Evolutionary conservation across 2,888 invertebrate genomes (phyloP).

Genomic region (Leptura quadrifasciata): DNA sequence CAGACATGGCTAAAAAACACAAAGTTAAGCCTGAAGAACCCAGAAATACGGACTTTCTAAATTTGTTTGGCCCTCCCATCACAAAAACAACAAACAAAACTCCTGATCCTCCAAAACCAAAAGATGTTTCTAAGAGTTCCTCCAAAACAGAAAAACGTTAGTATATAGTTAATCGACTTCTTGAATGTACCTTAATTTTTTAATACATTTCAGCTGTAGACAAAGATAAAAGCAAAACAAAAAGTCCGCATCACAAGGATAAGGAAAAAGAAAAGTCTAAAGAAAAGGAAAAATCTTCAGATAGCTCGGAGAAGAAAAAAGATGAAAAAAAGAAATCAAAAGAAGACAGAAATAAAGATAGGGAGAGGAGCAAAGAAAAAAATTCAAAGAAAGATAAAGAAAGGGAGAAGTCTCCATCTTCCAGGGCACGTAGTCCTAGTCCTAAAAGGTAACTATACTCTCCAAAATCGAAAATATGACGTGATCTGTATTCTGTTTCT

Average conservation of each 20-base stretch:
- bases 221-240: slow-evolving; percentile 72
- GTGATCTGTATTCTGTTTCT: slow-evolving; percentile 11
- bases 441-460: slow-evolving; percentile 60
- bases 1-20: slow-evolving; percentile 66
- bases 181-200: not conserved
- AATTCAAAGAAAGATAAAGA: slow-evolving; percentile 74
- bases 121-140: slow-evolving; percentile 70
- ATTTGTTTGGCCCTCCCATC: slow-evolving; percentile 89
- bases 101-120: slow-evolving; percentile 75
- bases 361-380: slow-evolving; percentile 75
- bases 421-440: slow-evolving; percentile 65
- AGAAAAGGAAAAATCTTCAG: slow-evolving; percentile 66
- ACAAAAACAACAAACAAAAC: slow-evolving; percentile 82
- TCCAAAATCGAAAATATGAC: not conserved
- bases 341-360: slow-evolving; percentile 75
- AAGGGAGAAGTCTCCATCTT: slow-evolving; percentile 72
- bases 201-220: slow-evolving; percentile 49
- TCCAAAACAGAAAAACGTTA: slow-evolving; percentile 77
- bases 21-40: slow-evolving; percentile 70
- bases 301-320: slow-evolving; percentile 71
- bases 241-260: slow-evolving; percentile 78
- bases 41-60: slow-evolving; percentile 80
- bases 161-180: slow-evolving; percentile 19
- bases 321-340: slow-evolving; percentile 74
- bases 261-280: slow-evolving; percentile 72